These are phyloP conservation scores for Silurus lanzhouensis DNA, from an alignment of 2,797 vertebrate genomes.

Conservation along the genomic window DNA sequence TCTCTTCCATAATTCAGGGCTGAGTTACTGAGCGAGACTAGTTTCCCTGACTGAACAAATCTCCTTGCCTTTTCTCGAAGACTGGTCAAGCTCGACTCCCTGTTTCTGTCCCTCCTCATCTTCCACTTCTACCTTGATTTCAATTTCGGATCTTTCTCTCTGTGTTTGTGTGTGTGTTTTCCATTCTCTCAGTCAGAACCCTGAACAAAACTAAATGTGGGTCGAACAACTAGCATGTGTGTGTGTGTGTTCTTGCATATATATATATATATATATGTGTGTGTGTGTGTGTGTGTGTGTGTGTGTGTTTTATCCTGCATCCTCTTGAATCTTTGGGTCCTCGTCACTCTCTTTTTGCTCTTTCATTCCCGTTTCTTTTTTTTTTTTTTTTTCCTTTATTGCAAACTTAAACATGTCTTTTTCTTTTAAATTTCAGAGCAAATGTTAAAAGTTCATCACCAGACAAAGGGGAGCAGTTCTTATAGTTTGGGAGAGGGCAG, in stretches of 20 bases:
- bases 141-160: slow-evolving; percentile 66
- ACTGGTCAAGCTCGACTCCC: slow-evolving; percentile 75
- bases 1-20: slow-evolving; percentile 83
- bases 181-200: slow-evolving; percentile 55
- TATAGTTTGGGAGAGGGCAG: slow-evolving; percentile 79
- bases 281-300: background rate
- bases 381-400: slow-evolving; percentile 44
- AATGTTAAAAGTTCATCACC: slow-evolving; percentile 87
- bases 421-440: slow-evolving; percentile 88
- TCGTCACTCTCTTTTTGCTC: background rate
- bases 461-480: slow-evolving; percentile 88
- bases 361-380: slow-evolving; percentile 1
- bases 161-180: slow-evolving; percentile 39
- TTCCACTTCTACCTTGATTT: slow-evolving; percentile 61
- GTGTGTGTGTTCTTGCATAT: slow-evolving; percentile 43
- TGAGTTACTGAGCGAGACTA: slow-evolving; percentile 88
- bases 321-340: background rate
- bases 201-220: slow-evolving; percentile 51
- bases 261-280: too few species aligned
- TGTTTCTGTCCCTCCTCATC: slow-evolving; percentile 59
- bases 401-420: slow-evolving; percentile 78
- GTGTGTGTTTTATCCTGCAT: slow-evolving; percentile 1
- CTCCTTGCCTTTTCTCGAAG: slow-evolving; percentile 76
- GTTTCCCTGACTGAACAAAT: slow-evolving; percentile 84
- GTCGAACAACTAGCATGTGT: slow-evolving; percentile 8